Base-by-base conservation (phyloP, 2,797 vertebrate genomes). In the Lateolabrax maculatus region DNA sequence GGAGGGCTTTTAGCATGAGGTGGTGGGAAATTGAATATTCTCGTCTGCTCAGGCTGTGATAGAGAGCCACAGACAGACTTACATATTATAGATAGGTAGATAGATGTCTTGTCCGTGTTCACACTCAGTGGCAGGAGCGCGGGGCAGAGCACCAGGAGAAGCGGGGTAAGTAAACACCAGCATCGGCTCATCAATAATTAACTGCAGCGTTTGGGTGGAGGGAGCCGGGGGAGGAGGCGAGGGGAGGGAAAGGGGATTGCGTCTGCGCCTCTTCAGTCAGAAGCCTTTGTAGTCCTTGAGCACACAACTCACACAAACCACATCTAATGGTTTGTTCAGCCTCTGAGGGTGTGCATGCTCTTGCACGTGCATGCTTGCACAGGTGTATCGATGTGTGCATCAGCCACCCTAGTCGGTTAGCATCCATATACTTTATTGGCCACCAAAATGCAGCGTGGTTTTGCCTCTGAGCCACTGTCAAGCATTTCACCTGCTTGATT, bases 101-200 rank as follows among this genome's bases (percentile, higher is more conserved):
- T 34, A 34, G 31, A 34, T 34, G 6, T 58, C 46, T 69, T 18
- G 36, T 41, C 27, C 13, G 9, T 16, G 29, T 53, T 36, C n/a
- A n/a, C n/a, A n/a, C n/a, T n/a, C n/a, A n/a, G n/a, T n/a, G n/a
- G n/a, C n/a, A n/a, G n/a, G n/a, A n/a, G n/a, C n/a, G n/a, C n/a
- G n/a, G n/a, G 49, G 31, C 52, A 27, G 51, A 77, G 67, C 43
- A 10, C 51, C 21, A 4, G 51, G 63, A 79, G 81, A 65, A 64
- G n/a, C 55, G 12, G 34, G 61, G 70, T 65, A 21, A 84, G 87
- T 75, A 87, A 91, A 90, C 89, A 86, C 57, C 64, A 81, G 78
- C 87, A 75, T 7, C n/a, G 31, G 49, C 64, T 78, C 77, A 80
- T 91, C 79, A 87, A 90, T 91, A 84, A 90, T 90, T 83, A 86